Conservation (phyloP, 2,797 vertebrate genomes). For the Smutsia gigantea region DNA sequence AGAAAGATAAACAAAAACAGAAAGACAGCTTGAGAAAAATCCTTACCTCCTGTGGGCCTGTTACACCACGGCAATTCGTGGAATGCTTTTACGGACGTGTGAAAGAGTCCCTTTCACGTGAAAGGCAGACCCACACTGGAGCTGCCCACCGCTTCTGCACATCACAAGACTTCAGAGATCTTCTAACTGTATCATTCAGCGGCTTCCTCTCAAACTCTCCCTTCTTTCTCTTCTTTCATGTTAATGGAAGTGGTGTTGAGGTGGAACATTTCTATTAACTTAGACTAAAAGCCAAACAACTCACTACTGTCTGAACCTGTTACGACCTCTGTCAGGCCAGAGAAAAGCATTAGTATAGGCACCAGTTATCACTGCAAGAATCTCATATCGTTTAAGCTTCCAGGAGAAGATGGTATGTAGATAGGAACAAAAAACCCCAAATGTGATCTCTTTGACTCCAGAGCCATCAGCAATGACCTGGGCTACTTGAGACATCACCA, state of each 20-base stretch:
- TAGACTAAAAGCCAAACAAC: background rate
- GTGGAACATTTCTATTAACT: background rate
- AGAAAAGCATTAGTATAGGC: background rate
- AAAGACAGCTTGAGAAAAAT: slow-evolving; percentile 78
- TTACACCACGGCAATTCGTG: slow-evolving; percentile 32
- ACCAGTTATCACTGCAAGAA: slow-evolving; percentile 18
- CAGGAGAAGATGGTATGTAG: slow-evolving; percentile 21
- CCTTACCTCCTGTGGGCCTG: slow-evolving; percentile 53
- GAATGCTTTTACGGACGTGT: background rate
- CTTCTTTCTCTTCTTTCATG: background rate
- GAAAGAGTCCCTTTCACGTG: background rate
- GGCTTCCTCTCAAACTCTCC: background rate
- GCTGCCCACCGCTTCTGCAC: background rate
- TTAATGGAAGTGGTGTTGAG: background rate
- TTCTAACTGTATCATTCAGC: background rate
- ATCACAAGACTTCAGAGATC: background rate
- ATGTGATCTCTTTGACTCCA: slow-evolving; percentile 14
- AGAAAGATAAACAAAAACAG: slow-evolving; percentile 63
- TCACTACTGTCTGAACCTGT: background rate
- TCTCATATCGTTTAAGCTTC: background rate
- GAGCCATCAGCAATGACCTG: slow-evolving; percentile 27
- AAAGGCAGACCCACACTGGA: slow-evolving; percentile 11
- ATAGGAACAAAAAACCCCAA: background rate
- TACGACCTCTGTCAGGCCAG: background rate
- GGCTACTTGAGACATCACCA: slow-evolving; percentile 40